These are phyloP conservation scores for Ailuropoda melanoleuca DNA, from an alignment of 2,113 vertebrate genomes.

Conservation along the genomic window DNA sequence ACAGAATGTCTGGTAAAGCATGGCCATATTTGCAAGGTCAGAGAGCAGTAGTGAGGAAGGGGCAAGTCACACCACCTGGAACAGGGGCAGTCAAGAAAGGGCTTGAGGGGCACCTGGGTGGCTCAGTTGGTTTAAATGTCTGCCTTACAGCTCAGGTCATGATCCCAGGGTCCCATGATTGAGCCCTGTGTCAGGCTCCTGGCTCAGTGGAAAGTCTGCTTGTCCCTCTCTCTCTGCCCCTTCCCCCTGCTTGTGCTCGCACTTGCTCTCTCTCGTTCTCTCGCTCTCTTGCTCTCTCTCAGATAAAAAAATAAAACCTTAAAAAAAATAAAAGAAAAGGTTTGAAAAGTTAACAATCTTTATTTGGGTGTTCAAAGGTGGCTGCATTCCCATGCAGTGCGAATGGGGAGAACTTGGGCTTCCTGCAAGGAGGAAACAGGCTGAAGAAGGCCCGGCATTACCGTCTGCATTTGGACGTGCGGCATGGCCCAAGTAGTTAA, in stretches of 20 bases:
- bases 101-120: neutral
- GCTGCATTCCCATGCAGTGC: neutral
- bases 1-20: neutral
- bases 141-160: neutral
- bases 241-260: neutral
- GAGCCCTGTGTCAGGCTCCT: too few species aligned
- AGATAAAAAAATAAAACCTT: neutral
- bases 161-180: neutral
- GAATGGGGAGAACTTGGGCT: neutral
- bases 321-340: neutral
- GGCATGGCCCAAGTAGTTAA: neutral
- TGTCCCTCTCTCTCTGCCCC: neutral
- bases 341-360: neutral
- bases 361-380: neutral
- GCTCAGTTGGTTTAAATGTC: neutral
- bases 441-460: neutral
- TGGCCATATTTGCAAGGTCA: neutral
- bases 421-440: neutral
- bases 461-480: neutral
- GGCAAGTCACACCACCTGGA: neutral
- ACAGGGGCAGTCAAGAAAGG: neutral
- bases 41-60: neutral
- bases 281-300: neutral
- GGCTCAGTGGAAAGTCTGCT: neutral
- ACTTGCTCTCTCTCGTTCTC: neutral